Conservation (phyloP, 2,113 vertebrate species). For the Hypocryptadius cinnamomeus region DNA sequence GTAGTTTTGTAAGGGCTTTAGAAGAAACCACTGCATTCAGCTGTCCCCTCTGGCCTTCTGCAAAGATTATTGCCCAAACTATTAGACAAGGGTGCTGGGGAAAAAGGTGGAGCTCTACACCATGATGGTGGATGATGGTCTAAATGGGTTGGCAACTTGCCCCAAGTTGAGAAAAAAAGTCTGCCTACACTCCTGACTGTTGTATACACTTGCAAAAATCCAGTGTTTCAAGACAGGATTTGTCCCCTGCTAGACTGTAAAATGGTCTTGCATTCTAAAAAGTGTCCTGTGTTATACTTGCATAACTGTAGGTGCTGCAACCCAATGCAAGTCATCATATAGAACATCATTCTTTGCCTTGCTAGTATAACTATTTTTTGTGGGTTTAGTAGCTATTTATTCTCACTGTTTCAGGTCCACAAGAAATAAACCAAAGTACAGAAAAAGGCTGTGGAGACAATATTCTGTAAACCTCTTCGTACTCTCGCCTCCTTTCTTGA, state of each 20-base stretch:
- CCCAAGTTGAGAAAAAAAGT: not conserved
- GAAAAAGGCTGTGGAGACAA: not conserved
- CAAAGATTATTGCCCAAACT: not conserved
- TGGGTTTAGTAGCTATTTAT: not conserved
- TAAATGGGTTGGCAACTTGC: not conserved
- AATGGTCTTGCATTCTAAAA: not conserved
- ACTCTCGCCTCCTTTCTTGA: not conserved
- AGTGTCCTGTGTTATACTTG: not conserved
- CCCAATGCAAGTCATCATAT: not conserved
- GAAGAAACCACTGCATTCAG: not conserved
- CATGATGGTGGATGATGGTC: not conserved
- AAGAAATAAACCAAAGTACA: not conserved
- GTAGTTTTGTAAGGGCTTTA: not conserved
- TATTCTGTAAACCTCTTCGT: not conserved
- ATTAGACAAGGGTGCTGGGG: not conserved
- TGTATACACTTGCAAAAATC: not conserved
- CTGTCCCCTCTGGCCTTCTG: not conserved
- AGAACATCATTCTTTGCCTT: not conserved
- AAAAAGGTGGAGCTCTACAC: not conserved
- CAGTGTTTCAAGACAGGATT: not conserved
- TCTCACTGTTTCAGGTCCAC: not conserved
- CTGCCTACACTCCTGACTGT: not conserved
- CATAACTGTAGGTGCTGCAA: not conserved
- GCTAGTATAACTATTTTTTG: not conserved
- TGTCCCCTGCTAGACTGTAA: not conserved